These are phyloP conservation scores for Tetragonisca angustula DNA, from an alignment of 2,888 invertebrate species.

Conservation along the genomic window DNA sequence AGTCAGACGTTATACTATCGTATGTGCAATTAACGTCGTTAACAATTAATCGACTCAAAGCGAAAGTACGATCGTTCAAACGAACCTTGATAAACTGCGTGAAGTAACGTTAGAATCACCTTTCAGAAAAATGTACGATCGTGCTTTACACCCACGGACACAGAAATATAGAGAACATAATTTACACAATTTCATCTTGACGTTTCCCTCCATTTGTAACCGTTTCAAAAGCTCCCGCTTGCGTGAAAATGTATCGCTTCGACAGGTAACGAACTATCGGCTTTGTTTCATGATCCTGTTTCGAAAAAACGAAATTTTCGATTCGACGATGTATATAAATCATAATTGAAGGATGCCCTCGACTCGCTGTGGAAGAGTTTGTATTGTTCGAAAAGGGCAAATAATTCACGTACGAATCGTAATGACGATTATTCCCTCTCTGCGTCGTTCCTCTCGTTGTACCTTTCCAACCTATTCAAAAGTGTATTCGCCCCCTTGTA, in stretches of 20 bases:
- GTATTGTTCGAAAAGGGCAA: constrained; percentile 1
- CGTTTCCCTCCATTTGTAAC: background rate
- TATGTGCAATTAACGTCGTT: background rate
- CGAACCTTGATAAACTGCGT: background rate
- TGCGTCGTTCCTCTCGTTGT: background rate
- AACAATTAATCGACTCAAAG: background rate
- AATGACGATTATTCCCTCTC: background rate
- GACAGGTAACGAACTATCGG: background rate
- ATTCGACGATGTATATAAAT: background rate
- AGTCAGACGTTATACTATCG: background rate
- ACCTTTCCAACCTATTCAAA: background rate
- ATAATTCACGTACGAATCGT: constrained; percentile 15
- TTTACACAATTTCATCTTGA: constrained; percentile 3
- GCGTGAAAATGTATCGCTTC: background rate
- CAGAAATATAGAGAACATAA: background rate
- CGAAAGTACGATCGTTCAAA: too few relatives aligned
- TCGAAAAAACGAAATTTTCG: background rate
- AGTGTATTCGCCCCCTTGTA: background rate
- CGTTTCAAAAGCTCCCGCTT: background rate
- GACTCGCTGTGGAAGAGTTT: background rate
- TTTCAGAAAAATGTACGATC: background rate
- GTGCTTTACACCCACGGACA: background rate
- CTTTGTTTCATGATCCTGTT: background rate
- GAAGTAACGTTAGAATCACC: background rate
- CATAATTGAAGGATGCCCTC: background rate